Conservation (phyloP, 2,797 vertebrate species). For the Gallinago stenura region DNA sequence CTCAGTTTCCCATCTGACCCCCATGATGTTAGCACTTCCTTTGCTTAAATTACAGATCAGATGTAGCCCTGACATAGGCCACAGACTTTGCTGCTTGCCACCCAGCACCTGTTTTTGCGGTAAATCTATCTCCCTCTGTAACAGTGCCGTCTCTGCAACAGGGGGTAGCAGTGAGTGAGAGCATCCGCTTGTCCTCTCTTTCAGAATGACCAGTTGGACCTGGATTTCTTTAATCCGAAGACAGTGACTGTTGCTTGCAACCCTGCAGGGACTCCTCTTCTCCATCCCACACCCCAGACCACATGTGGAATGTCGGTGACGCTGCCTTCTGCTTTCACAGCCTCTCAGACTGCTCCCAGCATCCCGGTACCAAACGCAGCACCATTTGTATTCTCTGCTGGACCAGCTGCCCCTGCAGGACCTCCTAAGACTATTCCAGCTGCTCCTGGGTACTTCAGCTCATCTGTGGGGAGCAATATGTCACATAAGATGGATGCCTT, state of each 20-base stretch:
- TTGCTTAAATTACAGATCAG: constrained; percentile 50
- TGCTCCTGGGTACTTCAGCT: constrained; percentile 64
- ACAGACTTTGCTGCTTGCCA: constrained; percentile 27
- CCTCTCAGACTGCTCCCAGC: constrained; percentile 59
- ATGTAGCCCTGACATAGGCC: constrained; percentile 27
- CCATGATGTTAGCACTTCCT: constrained; percentile 13
- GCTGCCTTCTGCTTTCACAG: constrained; percentile 63
- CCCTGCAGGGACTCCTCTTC: constrained; percentile 65
- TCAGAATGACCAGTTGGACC: constrained; percentile 79
- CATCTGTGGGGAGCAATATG: constrained; percentile 60
- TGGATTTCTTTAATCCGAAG: constrained; percentile 81
- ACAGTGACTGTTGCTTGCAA: constrained; percentile 63
- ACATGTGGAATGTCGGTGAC: constrained; percentile 13
- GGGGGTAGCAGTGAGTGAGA: neutral
- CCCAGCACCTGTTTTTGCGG: neutral
- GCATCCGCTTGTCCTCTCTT: constrained; percentile 37
- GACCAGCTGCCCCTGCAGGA: constrained; percentile 5
- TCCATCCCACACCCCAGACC: constrained; percentile 49
- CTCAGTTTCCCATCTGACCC: neutral
- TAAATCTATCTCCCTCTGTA: constrained; percentile 32
- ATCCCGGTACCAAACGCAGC: constrained; percentile 41
- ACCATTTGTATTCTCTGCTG: constrained; percentile 68
- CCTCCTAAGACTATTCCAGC: constrained; percentile 62
- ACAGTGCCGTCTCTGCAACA: neutral
- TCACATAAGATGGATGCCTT: constrained; percentile 83